A percentile compares a stretch with the other conserved stretches of the same genome.
Conservation (phyloP, 2,888 invertebrate species). For the Melikaiella ostensackeni region DNA sequence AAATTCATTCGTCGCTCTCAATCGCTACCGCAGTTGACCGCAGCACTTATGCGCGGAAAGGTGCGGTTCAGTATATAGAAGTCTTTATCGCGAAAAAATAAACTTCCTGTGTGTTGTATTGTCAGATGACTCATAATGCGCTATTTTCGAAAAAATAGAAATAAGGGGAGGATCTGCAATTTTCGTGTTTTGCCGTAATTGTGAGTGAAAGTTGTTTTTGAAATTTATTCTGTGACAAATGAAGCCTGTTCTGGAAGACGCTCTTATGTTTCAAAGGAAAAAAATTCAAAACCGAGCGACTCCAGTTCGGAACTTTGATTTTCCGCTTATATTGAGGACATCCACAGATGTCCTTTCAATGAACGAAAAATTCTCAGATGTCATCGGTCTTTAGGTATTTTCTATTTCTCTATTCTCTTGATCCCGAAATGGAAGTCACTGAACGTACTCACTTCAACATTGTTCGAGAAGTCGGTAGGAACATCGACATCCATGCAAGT, state of each 20-base stretch:
- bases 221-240: no score
- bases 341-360: neutral
- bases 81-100: neutral
- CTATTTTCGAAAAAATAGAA: no score
- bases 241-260: no score
- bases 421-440: constrained; percentile 64
- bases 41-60: no score
- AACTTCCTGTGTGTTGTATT: neutral
- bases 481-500: neutral
- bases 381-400: neutral
- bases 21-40: no score
- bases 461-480: constrained; percentile 54
- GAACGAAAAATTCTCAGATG: neutral
- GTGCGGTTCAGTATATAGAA: neutral
- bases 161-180: neutral
- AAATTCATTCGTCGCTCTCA: no score
- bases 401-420: no score
- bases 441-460: constrained; percentile 49
- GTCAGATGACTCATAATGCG: neutral
- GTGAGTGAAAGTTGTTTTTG: no score
- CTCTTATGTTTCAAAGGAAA: no score
- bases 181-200: no score
- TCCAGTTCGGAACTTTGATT: neutral
- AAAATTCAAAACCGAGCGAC: neutral
- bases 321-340: neutral